Conservation (phyloP, 2,113 vertebrate genomes). For the Rostratula benghalensis region DNA sequence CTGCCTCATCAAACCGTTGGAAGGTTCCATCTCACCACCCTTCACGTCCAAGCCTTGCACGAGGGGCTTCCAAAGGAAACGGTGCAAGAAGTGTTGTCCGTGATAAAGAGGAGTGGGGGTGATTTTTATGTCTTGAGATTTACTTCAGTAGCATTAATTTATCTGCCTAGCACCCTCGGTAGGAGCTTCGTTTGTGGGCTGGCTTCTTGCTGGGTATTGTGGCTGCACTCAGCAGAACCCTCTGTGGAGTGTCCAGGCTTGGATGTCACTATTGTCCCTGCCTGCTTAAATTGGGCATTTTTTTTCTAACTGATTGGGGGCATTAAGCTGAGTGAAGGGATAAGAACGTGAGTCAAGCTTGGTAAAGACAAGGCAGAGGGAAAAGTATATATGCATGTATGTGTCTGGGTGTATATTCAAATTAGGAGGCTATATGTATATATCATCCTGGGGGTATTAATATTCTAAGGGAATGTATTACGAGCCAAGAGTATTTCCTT, state of each 20-base stretch:
- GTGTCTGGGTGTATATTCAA: not conserved
- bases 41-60: accelerated
- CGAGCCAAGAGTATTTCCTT: not conserved
- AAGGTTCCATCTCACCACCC: not conserved
- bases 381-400: not conserved
- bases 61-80: not conserved
- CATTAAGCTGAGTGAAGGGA: not conserved
- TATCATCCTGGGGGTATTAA: not conserved
- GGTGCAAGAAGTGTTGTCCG: not conserved
- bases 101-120: not conserved
- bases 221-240: not conserved
- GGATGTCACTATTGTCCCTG: not conserved
- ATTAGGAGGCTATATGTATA: not conserved
- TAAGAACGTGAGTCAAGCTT: not conserved
- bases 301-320: not conserved
- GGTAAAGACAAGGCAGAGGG: not conserved
- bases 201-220: not conserved
- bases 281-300: not conserved
- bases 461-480: not conserved
- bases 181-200: not conserved
- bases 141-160: not conserved
- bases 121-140: not conserved
- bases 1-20: not conserved
- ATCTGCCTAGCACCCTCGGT: accelerated
- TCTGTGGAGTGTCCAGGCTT: not conserved